Evolutionary conservation across 2,113 vertebrate genomes (phyloP), one percentile per base, ranked within the genome.

Genomic region (Gambusia affinis): DNA sequence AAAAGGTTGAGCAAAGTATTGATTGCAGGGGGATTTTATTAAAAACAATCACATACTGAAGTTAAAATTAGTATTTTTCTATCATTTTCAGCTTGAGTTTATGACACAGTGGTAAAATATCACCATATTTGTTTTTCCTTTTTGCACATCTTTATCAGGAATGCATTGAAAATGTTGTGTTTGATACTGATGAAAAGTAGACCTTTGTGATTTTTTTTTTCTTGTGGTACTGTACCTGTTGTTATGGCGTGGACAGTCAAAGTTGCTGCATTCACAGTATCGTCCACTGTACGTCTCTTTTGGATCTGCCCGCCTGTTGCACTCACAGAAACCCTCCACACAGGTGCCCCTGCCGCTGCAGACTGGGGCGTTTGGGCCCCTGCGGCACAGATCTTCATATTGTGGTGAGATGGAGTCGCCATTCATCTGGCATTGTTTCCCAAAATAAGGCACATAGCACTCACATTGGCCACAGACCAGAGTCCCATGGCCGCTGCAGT

Each of bases 231-330:
- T 61, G 4, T 42, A 92, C 84, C 69, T 90, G 70, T 11, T 14
- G 15, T 74, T 30, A 28, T 27, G 1, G 33, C 24, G 12, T 0
- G n/a, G 54, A 77, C 88, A 92, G 28, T 82, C 2, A 67, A 89
- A 89, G 85, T 91, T 87, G 77, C 37, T 80, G 84, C 89, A 92
- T 71, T 92, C 60, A 44, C 90, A 92, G 67, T 39, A 90, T 12
- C 0, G 2, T 51, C 89, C 82, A 0, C 0, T 60, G 78, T 82
- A 82, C 1, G 1, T 33, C 64, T 86, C 73, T 4, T 31, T 5
- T 1, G 73, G 83, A 64, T 85, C 67, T 64, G 0, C 30, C 31
- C 14, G 47, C 0, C 0, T 8, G 0, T 65, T 0, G 6, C 89
- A 93, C 24, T 71, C 29, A 42, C 92, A 92, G 61, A 3, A 22